Base-by-base conservation (phyloP, 2,797 vertebrate genomes). In the Ibycter americanus region DNA sequence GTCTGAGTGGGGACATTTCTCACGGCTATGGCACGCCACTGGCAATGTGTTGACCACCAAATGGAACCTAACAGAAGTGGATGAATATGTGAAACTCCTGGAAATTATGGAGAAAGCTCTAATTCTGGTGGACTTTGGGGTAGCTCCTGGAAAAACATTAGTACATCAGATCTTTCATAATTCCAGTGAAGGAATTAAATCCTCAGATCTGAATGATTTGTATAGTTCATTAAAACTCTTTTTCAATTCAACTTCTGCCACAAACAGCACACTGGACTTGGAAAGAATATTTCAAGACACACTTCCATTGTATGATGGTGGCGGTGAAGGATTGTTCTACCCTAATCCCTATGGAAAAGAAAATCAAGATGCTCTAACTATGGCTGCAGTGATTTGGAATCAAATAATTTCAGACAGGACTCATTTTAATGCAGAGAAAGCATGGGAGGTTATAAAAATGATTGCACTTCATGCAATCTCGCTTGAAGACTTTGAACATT, bases 311-410 rank as follows among this genome's bases (percentile, higher is more conserved):
- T 15, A 66, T 55, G 78, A 94, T 40, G 40, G 3, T 36, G 46
- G 3, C 79, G 20, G 38, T 36, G 56, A 92, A 74, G 52, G 59
- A 68, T 56, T 89, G 15, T 87, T 96, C 61, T 83, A 83, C 61
- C 16, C 63, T 46, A 67, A 92, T 71, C 27, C 63, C 40, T 38
- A 87, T 0, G 8, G 82, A 83, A 58, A 92, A 34, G 91, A 92
- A 71, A 91, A 77, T 73, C 84, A 83, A 36, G 89, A 71, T 93
- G 3, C 95, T 94, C 68, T 96, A 20, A 81, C 74, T 66, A 59
- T 91, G 72, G 95, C 95, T 94, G 82, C 90, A 59, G 40, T 92
- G 67, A 96, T 97, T 80, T 97, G 92, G 96, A 96, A 94, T 68
- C 61, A 89, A 61, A 77, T 87, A 0, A 49, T 94, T 82, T 93